phyloP scores from a whole-genome alignment of 2,113 vertebrate species.

The Malaclemys terrapin region DNA sequence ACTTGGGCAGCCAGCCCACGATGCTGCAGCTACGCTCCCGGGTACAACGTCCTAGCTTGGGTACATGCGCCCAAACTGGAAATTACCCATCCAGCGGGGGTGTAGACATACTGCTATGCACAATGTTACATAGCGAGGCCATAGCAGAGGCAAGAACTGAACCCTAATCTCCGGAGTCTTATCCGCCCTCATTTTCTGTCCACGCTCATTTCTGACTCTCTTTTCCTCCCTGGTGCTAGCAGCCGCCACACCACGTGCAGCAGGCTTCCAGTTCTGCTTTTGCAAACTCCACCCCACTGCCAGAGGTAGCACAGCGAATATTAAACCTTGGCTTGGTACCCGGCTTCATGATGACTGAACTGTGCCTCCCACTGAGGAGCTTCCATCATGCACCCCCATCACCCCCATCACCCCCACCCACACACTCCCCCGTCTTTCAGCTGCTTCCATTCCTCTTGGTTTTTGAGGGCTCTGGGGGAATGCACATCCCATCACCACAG shows the following conservation, averaged over 20 bases:
- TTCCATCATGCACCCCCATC: not conserved
- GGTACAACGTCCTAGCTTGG: not conserved
- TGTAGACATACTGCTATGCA: not conserved
- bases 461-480: not conserved
- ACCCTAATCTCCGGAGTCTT: not conserved
- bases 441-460: fast-evolving
- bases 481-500: fast-evolving
- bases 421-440: not conserved
- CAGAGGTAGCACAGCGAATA: not conserved
- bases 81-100: no score
- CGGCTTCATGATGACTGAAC: fast-evolving
- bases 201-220: fast-evolving
- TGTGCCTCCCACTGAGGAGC: fast-evolving
- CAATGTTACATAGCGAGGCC: not conserved
- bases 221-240: fast-evolving
- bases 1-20: not conserved
- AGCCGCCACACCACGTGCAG: not conserved
- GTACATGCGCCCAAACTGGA: no score
- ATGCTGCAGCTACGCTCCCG: no score
- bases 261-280: not conserved
- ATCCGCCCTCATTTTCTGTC: not conserved
- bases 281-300: not conserved
- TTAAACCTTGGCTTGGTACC: not conserved
- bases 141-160: not conserved
- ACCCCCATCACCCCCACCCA: not conserved